Percentiles rank a stretch among this genome's conserved stretches.
Conservation (phyloP, 2,113 vertebrate genomes). For the Saiga tatarica region DNA sequence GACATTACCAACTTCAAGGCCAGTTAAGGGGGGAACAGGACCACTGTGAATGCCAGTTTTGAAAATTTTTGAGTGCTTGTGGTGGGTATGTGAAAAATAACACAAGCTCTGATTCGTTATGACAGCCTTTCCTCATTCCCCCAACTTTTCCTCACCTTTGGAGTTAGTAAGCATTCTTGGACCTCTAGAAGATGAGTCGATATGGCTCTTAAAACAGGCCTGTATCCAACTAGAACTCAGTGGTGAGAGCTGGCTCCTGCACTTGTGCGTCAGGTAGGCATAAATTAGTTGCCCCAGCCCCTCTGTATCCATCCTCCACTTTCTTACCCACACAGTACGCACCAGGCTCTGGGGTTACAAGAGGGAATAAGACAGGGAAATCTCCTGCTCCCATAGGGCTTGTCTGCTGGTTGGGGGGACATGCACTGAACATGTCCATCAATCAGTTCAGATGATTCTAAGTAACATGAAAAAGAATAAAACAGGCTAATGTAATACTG, state of each 20-base stretch:
- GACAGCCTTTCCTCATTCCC: fast-evolving
- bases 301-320: neutral
- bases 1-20: neutral
- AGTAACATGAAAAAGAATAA: neutral
- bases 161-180: neutral
- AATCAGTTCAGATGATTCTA: neutral
- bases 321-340: neutral
- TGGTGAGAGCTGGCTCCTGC: neutral
- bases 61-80: neutral
- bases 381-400: too few relatives aligned
- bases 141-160: neutral
- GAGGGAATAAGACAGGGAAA: neutral
- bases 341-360: neutral
- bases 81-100: neutral
- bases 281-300: neutral
- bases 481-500: neutral
- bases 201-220: neutral
- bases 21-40: neutral
- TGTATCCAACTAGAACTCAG: neutral
- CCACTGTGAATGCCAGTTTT: neutral
- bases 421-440: neutral
- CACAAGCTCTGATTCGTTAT: neutral
- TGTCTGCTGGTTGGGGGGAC: neutral
- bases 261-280: too few relatives aligned
- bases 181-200: neutral